Conservation (phyloP, 2,113 vertebrate genomes). For the Phycodurus eques region DNA sequence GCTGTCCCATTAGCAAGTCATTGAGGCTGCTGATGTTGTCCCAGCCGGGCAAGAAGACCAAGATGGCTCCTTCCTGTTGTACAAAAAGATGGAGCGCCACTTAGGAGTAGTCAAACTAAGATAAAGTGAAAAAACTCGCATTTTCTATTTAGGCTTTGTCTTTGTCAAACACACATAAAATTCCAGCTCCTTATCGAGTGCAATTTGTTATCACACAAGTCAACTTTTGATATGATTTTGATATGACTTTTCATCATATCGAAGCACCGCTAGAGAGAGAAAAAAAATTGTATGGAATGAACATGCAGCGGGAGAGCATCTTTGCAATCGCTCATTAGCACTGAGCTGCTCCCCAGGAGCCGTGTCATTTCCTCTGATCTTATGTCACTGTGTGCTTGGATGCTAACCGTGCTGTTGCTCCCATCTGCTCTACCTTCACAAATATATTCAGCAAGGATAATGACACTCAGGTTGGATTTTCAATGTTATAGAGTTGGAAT, state of each 20-base stretch:
- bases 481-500: background rate
- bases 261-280: constrained; percentile 15
- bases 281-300: background rate
- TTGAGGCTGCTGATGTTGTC: constrained; percentile 94
- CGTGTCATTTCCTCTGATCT: constrained; percentile 46
- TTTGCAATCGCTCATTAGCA: constrained; percentile 52
- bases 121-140: background rate
- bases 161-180: background rate
- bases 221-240: background rate
- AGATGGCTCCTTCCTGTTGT: constrained; percentile 89
- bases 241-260: constrained; percentile 1
- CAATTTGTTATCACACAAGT: background rate
- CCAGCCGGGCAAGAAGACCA: constrained; percentile 97
- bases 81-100: constrained; percentile 29
- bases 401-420: constrained; percentile 27
- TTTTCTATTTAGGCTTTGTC: background rate
- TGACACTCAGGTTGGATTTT: background rate
- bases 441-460: background rate
- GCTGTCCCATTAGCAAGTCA: constrained; percentile 87
- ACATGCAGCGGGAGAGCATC: constrained; percentile 31
- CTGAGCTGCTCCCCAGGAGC: constrained; percentile 38
- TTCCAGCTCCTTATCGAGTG: background rate
- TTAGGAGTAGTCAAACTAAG: background rate
- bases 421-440: constrained; percentile 42
- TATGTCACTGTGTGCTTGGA: constrained; percentile 30